A percentile compares a stretch with the other conserved stretches of the same genome.
These are phyloP conservation scores for Antedon mediterranea DNA, from an alignment of 53 echinoderm and acorn worm species.

Conservation along the genomic window DNA sequence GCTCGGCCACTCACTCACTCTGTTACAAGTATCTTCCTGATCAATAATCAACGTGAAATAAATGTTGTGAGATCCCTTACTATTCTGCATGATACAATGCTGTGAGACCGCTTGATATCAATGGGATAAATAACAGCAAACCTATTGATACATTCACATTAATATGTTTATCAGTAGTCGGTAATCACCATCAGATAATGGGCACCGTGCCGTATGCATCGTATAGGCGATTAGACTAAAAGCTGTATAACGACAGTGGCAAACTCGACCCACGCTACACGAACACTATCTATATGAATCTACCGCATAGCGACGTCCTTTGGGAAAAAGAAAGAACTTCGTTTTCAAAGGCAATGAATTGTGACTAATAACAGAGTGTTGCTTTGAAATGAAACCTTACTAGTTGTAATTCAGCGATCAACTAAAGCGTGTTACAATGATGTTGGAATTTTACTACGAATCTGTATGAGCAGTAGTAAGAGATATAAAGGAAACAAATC, in stretches of 20 bases:
- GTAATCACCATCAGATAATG: neutral
- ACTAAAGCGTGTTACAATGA: neutral
- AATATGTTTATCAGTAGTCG: neutral
- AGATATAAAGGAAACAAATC: too few relatives aligned
- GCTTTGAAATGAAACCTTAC: neutral
- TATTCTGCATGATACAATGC: too few relatives aligned
- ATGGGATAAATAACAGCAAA: neutral
- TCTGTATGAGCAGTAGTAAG: too few relatives aligned
- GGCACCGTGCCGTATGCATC: neutral
- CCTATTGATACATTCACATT: neutral
- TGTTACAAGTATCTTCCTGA: too few relatives aligned
- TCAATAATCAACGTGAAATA: too few relatives aligned
- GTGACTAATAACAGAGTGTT: neutral
- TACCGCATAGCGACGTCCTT: neutral
- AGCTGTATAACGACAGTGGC: neutral
- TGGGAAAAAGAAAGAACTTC: neutral
- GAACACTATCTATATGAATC: neutral
- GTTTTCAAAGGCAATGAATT: neutral
- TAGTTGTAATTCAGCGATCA: neutral
- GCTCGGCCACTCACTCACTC: too few relatives aligned
- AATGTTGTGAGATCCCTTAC: too few relatives aligned
- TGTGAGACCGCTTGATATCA: too few relatives aligned
- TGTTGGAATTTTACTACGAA: too few relatives aligned
- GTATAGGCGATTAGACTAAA: neutral
- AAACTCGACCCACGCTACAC: neutral